Percentiles rank a stretch among this genome's conserved stretches.
phyloP scores from a whole-genome alignment of 2,797 vertebrate genomes.

The Danio aesculapii region DNA sequence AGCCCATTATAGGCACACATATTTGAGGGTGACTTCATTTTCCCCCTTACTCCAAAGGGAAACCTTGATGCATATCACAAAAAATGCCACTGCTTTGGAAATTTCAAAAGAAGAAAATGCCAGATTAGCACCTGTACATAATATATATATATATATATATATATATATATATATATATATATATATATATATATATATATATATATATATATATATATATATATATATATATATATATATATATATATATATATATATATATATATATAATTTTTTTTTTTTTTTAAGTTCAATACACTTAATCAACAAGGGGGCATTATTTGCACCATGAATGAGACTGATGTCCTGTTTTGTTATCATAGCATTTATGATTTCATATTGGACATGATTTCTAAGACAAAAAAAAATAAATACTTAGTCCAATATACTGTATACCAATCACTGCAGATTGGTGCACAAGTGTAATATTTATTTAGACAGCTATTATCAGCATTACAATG shows the following conservation, averaged over 20 bases:
- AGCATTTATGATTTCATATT: constrained; percentile 1
- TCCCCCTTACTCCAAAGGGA: constrained; percentile 21
- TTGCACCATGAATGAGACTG: neutral
- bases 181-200: too few species aligned
- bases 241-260: too few species aligned
- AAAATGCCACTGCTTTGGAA: constrained; percentile 10
- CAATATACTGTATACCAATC: too few species aligned
- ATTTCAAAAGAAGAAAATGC: neutral
- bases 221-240: too few species aligned
- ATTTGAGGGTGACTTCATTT: constrained; percentile 2
- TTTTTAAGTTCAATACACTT: neutral
- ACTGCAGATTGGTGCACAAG: too few species aligned
- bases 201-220: too few species aligned
- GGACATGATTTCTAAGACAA: too few species aligned
- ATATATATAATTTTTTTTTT: neutral
- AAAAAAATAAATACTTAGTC: too few species aligned
- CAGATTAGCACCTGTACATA: constrained; percentile 16
- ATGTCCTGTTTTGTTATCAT: neutral
- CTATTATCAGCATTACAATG: too few species aligned
- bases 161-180: too few species aligned
- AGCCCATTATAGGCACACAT: constrained; percentile 42
- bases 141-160: too few species aligned
- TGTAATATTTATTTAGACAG: too few species aligned
- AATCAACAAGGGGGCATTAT: neutral
- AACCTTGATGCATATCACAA: neutral